Evolutionary conservation across 2,113 vertebrate species (phyloP).

Genomic region (Calypte anna): DNA sequence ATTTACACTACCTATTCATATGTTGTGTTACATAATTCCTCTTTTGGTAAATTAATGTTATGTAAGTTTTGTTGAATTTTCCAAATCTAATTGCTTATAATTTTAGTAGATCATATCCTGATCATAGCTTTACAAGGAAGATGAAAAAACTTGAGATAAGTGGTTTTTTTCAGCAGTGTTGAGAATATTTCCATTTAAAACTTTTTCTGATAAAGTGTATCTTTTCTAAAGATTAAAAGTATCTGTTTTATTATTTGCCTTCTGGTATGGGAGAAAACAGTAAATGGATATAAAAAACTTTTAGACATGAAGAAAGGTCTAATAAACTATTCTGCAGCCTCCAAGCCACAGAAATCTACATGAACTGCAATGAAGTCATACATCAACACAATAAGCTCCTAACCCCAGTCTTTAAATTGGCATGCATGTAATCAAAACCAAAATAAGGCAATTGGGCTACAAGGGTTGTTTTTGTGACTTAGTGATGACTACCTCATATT

Average conservation of each 20-base stretch:
- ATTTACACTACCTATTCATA: neutral
- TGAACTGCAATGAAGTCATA: neutral
- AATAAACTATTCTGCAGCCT: neutral
- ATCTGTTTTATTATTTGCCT: neutral
- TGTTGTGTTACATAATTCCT: neutral
- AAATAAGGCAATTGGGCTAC: neutral
- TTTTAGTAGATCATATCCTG: neutral
- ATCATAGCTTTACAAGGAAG: neutral
- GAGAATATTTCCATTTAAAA: neutral
- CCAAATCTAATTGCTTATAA: neutral
- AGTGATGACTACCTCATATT: neutral
- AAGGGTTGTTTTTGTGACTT: neutral
- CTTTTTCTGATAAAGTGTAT: neutral
- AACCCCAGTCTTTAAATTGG: neutral
- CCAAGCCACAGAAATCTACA: neutral
- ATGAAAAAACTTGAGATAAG: neutral
- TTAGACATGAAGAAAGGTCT: neutral
- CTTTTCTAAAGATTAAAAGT: neutral
- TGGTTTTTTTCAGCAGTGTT: neutral
- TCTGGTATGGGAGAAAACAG: neutral
- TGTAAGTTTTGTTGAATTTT: neutral
- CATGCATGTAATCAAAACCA: neutral
- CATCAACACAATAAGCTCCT: neutral
- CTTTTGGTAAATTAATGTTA: neutral
- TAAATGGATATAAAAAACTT: neutral